These are phyloP conservation scores for Microplitis demolitor DNA, from an alignment of 1,140 invertebrate species.

Conservation along the genomic window DNA sequence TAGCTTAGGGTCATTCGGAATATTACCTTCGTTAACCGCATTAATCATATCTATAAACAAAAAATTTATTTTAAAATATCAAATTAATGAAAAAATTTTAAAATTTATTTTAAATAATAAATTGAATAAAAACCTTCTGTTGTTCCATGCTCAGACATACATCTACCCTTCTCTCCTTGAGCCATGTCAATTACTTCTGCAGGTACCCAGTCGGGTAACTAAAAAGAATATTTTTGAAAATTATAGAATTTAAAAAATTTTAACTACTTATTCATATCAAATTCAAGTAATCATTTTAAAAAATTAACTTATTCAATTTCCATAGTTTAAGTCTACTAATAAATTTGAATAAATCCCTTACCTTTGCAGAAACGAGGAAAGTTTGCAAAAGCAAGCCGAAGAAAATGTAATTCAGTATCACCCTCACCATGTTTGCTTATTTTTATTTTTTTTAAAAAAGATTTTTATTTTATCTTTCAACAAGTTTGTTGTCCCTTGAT, in stretches of 20 bases:
- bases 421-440: not conserved
- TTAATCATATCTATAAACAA: conserved; percentile 46
- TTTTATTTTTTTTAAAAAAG: not conserved
- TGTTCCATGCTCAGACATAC: conserved; percentile 51
- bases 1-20: conserved; percentile 39
- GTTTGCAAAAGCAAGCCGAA: conserved; percentile 4
- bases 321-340: not conserved
- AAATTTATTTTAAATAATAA: not conserved
- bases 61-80: conserved; percentile 7
- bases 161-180: conserved; percentile 45
- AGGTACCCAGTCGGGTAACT: conserved; percentile 48
- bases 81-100: not conserved
- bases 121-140: conserved; percentile 43
- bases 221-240: conserved; percentile 20
- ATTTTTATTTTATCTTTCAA: not conserved
- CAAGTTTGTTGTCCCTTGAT: not conserved
- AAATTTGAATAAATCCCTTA: not conserved
- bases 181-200: conserved; percentile 52
- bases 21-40: conserved; percentile 38
- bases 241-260: not conserved
- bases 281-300: no score
- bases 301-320: not conserved
- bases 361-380: conserved; percentile 5
- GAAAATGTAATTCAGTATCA: not conserved
- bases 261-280: not conserved